Conservation (phyloP, 2,888 invertebrate genomes). For the Archips xylosteana region DNA sequence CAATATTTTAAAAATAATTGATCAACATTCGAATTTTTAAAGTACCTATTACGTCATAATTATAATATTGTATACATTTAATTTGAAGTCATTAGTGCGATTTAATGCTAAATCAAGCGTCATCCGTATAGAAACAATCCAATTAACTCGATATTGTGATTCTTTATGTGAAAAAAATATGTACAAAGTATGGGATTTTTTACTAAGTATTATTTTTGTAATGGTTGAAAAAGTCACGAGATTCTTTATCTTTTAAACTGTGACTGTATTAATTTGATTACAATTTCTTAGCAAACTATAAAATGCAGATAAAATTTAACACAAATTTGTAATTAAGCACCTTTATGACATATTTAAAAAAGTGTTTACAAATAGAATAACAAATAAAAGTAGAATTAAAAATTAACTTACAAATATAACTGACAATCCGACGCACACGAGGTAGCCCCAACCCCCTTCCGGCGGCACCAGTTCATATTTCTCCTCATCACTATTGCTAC, state of each 20-base stretch:
- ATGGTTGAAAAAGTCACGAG: not conserved
- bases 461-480: slow-evolving; percentile 83
- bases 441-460: slow-evolving; percentile 91
- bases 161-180: not conserved
- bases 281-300: not conserved
- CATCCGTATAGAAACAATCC: not conserved
- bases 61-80: too few relatives aligned
- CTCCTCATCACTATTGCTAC: slow-evolving; percentile 63
- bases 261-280: not conserved
- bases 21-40: too few relatives aligned
- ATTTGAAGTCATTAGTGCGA: too few relatives aligned
- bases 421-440: slow-evolving; percentile 87
- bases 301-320: not conserved
- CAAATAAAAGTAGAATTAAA: slow-evolving; percentile 33
- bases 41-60: too few relatives aligned
- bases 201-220: not conserved
- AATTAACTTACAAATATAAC: slow-evolving; percentile 87
- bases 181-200: too few relatives aligned
- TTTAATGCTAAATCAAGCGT: too few relatives aligned
- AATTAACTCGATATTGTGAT: not conserved
- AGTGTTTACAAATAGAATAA: slow-evolving; percentile 13
- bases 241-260: not conserved
- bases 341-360: not conserved
- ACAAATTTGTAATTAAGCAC: not conserved
- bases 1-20: too few relatives aligned